These are phyloP conservation scores for Diacarnus erythraeanus DNA, from an alignment of 37 sponge, comb jelly and placozoan species.

Conservation along the genomic window DNA sequence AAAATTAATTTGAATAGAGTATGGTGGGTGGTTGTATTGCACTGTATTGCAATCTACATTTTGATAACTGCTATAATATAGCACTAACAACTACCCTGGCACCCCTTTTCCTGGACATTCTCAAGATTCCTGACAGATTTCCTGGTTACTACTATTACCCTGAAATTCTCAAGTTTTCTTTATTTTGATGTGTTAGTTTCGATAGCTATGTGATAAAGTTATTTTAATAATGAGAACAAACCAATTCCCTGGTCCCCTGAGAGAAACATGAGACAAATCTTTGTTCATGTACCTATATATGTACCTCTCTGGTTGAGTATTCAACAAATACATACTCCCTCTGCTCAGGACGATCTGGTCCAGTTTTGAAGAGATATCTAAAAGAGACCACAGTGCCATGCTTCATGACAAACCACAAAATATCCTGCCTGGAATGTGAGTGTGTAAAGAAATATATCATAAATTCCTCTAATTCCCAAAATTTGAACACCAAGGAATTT, in stretches of 20 bases:
- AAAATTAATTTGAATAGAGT: neutral
- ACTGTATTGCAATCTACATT: too few relatives aligned
- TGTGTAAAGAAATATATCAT: too few relatives aligned
- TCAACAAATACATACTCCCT: constrained; percentile 81
- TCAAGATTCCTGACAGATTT: neutral
- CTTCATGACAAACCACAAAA: constrained; percentile 44
- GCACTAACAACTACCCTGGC: neutral
- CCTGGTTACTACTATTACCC: neutral
- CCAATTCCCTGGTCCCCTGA: too few relatives aligned
- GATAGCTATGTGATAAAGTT: too few relatives aligned
- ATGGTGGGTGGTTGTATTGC: too few relatives aligned
- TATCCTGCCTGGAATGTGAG: constrained; percentile 50
- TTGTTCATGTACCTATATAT: too few relatives aligned
- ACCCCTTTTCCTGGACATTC: neutral
- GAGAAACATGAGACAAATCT: too few relatives aligned
- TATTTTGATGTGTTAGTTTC: neutral
- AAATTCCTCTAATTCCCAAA: too few relatives aligned
- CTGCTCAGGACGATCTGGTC: constrained; percentile 53
- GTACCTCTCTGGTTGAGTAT: constrained; percentile 72
- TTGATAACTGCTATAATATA: too few relatives aligned
- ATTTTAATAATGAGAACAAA: too few relatives aligned
- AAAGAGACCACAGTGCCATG: constrained; percentile 64
- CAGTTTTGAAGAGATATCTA: constrained; percentile 52
- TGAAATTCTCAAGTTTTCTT: neutral
- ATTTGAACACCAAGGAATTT: too few relatives aligned